Evolutionary conservation across 2,797 vertebrate genomes (phyloP).

Genomic region (Hipposideros larvatus): DNA sequence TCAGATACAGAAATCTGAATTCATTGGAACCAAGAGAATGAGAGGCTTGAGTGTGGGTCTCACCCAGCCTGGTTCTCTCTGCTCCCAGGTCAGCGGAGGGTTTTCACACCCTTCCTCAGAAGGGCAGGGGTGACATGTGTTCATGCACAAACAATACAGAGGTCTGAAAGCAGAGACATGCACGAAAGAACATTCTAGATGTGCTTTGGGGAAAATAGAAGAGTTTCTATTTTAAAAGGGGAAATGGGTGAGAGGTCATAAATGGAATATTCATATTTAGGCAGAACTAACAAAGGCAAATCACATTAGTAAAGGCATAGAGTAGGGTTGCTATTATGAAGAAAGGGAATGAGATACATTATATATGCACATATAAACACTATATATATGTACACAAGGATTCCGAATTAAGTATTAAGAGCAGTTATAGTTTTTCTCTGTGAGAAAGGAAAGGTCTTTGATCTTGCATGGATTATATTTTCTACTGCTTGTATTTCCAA

Average conservation of each 20-base stretch:
- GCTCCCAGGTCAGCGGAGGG: not conserved
- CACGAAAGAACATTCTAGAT: not conserved
- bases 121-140: no score
- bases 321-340: not conserved
- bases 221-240: not conserved
- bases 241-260: not conserved
- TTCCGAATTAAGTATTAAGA: not conserved
- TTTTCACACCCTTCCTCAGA: not conserved
- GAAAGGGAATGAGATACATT: not conserved
- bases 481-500: not conserved
- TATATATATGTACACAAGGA: not conserved
- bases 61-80: not conserved
- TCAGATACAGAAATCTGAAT: not conserved
- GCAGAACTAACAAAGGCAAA: not conserved
- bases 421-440: not conserved
- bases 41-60: not conserved
- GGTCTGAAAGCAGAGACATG: not conserved
- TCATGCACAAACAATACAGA: not conserved
- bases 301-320: not conserved
- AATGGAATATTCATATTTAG: not conserved
- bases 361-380: not conserved
- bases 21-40: not conserved
- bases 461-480: not conserved
- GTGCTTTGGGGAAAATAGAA: not conserved
- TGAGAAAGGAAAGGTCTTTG: not conserved